A percentile compares a stretch with the other conserved stretches of the same genome.
These are phyloP conservation scores for Parthenolecanium corni DNA, from an alignment of 2,888 invertebrate species.

Conservation along the genomic window DNA sequence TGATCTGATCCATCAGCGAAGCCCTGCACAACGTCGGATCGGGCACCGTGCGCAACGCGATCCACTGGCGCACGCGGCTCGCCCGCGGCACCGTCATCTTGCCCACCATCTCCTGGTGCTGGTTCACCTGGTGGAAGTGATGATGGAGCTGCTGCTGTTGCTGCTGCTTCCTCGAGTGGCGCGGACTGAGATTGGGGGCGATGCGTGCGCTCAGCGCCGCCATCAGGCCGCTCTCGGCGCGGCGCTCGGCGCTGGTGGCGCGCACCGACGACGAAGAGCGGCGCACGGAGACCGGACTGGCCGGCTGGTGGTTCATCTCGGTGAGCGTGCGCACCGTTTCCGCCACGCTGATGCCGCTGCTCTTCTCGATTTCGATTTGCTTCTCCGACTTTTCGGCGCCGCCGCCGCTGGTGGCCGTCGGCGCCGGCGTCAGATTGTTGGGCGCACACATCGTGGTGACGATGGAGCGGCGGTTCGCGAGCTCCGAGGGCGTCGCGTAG, in stretches of 20 bases:
- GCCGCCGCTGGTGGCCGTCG: background rate
- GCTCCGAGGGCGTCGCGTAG: constrained; percentile 19
- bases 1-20: constrained; percentile 88
- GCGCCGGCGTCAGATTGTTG: constrained; percentile 13
- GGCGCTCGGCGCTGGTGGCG: constrained; percentile 32
- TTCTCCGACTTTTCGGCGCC: constrained; percentile 12
- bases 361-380: constrained; percentile 24
- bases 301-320: constrained; percentile 73
- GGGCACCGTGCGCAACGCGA: constrained; percentile 40
- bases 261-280: constrained; percentile 32
- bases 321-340: constrained; percentile 77
- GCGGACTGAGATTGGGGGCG: constrained; percentile 48
- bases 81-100: constrained; percentile 43
- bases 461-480: constrained; percentile 15
- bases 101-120: constrained; percentile 38
- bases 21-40: constrained; percentile 70
- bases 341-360: constrained; percentile 46
- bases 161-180: constrained; percentile 43
- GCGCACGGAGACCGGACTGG: constrained; percentile 51
- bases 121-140: too few species aligned
- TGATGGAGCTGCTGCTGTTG: too few species aligned
- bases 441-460: constrained; percentile 24
- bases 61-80: constrained; percentile 56
- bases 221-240: constrained; percentile 49
- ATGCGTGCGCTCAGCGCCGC: constrained; percentile 60